Base-by-base conservation (phyloP, 2,888 invertebrate genomes). In the Acrobasis suavella region DNA sequence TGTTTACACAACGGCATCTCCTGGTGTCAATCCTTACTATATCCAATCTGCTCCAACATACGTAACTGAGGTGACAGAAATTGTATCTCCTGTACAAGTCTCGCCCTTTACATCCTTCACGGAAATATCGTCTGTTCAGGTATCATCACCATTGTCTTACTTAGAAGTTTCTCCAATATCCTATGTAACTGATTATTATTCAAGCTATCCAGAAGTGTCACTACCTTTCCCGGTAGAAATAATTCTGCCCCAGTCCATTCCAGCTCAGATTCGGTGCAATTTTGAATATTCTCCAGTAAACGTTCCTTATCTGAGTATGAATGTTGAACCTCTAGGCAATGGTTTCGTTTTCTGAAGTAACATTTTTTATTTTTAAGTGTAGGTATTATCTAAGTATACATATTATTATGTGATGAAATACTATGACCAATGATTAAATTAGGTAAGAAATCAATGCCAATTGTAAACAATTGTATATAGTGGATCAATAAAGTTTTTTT, bases 231-330 rank as follows among this genome's bases (percentile, higher is more conserved):
- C 55, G 17, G 46, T 60, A 1, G 64, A 64, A 46, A 17, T 62
- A 6, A 51, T 60, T 9, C 17, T 60, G 6, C 60, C 60, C n/a
- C 60, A 51, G 39, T 46, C 55, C 0, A 37, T 62, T 17, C 62
- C 64, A 37, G 49, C 50, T 56, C 62, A 60, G 12, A 17, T 64
- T n/a, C 55, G 15, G 16, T 64, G 55, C 51, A 60, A 62, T 16
- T 64, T 60, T 17, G 51, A 52, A 37, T 60, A 51, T 42, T 14
- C 60, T 51, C 60, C 60, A 37, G 14, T 38, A 14, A 46, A 59
- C 50, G 14, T 59, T 17, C 60, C 60, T 6, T 8, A 51, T 22
- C 16, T 60, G 14, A 51, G 14, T 16, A 50, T 50, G 32, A 59
- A 59, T 50, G 50, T 50, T 12, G 56, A 56, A 42, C 56, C 56